Evolutionary conservation across 2,113 vertebrate genomes (phyloP).

Genomic region (Ibidorhyncha struthersii): DNA sequence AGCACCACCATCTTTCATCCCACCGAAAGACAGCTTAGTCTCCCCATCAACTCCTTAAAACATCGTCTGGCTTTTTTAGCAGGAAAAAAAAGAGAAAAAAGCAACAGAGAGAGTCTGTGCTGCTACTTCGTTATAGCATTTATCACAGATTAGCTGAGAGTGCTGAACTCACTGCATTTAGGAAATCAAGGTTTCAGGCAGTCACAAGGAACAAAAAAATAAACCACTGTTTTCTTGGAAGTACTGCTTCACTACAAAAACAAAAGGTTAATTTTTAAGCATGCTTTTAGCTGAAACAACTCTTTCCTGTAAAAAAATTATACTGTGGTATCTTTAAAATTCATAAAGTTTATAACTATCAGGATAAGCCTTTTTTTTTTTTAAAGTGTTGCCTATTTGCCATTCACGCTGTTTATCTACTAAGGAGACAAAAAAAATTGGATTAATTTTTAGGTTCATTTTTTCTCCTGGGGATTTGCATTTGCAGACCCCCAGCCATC

Average conservation of each 20-base stretch:
- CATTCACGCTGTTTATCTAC: not conserved
- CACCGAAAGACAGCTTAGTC: not conserved
- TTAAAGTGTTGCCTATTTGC: not conserved
- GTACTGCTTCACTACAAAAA: not conserved
- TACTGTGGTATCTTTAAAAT: not conserved
- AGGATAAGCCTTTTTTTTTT: not conserved
- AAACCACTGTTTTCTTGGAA: not conserved
- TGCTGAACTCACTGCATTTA: not conserved
- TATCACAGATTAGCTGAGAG: not conserved
- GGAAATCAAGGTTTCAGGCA: not conserved
- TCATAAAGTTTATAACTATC: not conserved
- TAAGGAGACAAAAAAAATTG: not conserved
- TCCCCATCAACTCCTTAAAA: not conserved
- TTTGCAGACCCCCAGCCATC: not conserved
- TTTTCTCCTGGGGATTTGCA: not conserved
- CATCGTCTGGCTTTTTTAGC: fast-evolving
- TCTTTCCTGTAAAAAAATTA: not conserved
- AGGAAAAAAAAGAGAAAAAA: not conserved
- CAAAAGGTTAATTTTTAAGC: not conserved
- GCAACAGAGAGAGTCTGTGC: not conserved
- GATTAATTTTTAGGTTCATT: not conserved
- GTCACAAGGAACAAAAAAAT: not conserved
- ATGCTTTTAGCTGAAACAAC: not conserved
- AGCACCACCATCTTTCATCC: not conserved
- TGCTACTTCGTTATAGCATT: not conserved